Conservation (phyloP, 2,113 vertebrate genomes). For the Xenopus borealis region DNA sequence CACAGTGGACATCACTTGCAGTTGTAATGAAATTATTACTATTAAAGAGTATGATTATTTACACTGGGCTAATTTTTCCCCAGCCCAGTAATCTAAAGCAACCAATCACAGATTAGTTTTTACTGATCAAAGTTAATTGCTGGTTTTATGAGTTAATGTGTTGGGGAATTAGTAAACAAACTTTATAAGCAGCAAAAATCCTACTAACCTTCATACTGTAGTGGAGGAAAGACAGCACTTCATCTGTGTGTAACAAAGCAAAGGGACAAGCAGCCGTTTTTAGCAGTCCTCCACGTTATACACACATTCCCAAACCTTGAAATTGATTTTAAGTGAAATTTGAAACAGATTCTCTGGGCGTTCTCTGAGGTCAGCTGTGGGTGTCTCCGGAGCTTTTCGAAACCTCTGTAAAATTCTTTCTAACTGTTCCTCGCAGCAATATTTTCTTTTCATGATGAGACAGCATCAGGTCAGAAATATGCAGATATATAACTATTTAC, state of each 20-base stretch:
- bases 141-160: too few species aligned
- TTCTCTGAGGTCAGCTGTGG: slow-evolving; percentile 61
- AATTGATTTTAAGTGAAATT: slow-evolving; percentile 71
- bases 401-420: slow-evolving; percentile 54
- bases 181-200: not conserved
- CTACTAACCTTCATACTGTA: slow-evolving; percentile 75
- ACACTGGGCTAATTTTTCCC: not conserved
- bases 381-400: slow-evolving; percentile 57
- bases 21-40: not conserved
- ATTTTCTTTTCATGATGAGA: slow-evolving; percentile 19
- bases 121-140: too few species aligned
- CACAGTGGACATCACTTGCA: not conserved
- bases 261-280: slow-evolving; percentile 62
- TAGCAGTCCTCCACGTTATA: slow-evolving; percentile 56
- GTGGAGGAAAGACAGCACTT: slow-evolving; percentile 51
- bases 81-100: too few species aligned
- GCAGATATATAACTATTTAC: slow-evolving; percentile 5
- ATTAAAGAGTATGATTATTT: not conserved
- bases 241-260: slow-evolving; percentile 55
- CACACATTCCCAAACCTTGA: slow-evolving; percentile 59
- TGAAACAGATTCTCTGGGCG: slow-evolving; percentile 70
- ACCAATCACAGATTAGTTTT: too few species aligned
- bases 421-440: slow-evolving; percentile 48
- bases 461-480: slow-evolving; percentile 8
- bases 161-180: not conserved